Evolutionary conservation across 2,113 vertebrate genomes (phyloP).

Genomic region (Actenoides hombroni): DNA sequence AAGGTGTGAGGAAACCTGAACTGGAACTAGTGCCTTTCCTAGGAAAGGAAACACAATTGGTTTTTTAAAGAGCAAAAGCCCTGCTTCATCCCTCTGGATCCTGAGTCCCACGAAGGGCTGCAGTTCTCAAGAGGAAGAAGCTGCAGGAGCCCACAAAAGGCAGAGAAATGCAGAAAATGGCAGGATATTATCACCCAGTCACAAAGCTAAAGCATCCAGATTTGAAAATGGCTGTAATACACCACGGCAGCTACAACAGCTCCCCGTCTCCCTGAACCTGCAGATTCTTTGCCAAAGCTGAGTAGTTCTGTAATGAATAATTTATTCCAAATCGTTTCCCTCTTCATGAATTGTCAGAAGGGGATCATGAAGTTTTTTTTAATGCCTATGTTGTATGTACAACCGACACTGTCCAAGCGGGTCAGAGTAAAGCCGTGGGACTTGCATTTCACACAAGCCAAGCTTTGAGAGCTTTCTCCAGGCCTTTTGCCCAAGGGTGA

Average conservation of each 20-base stretch:
- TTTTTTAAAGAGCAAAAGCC: background rate
- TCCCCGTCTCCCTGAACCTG: constrained; percentile 19
- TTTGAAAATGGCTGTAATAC: background rate
- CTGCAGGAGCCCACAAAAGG: background rate
- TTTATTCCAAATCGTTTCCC: constrained; percentile 21
- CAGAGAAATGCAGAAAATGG: background rate
- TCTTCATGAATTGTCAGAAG: constrained; percentile 15
- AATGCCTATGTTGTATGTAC: background rate
- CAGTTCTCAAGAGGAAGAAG: background rate
- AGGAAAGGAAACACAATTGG: background rate
- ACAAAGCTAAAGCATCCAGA: background rate
- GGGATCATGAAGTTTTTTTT: background rate
- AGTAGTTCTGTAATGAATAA: constrained; percentile 41
- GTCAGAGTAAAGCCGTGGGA: background rate
- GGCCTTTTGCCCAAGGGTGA: background rate
- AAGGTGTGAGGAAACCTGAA: background rate
- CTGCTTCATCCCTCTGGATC: background rate
- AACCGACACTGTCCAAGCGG: background rate
- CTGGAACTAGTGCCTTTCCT: background rate
- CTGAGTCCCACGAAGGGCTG: background rate
- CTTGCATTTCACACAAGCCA: background rate
- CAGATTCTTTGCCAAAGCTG: constrained; percentile 5
- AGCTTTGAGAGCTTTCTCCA: background rate
- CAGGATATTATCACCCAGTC: background rate
- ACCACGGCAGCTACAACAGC: background rate